These are phyloP conservation scores for Euwallacea similis DNA, from an alignment of 1,140 invertebrate species.

Conservation along the genomic window DNA sequence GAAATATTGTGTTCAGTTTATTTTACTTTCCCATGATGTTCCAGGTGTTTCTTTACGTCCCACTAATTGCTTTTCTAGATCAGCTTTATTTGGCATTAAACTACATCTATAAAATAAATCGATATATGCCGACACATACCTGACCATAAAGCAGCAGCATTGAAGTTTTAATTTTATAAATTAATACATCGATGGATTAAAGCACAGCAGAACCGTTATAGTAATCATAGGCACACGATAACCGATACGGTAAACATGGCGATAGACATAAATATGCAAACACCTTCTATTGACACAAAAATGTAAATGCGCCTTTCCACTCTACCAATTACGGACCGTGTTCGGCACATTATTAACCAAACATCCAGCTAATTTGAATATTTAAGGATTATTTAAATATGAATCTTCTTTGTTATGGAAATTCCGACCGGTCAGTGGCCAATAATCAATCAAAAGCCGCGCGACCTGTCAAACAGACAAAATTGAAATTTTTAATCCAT, in stretches of 20 bases:
- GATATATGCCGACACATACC: too few relatives aligned
- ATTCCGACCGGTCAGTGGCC: slow-evolving; percentile 9
- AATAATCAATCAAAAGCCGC: slow-evolving; percentile 15
- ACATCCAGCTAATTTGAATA: slow-evolving; percentile 10
- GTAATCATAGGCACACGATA: background rate
- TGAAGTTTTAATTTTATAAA: too few relatives aligned
- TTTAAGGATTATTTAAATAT: slow-evolving; percentile 12
- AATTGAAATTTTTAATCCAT: slow-evolving; percentile 6
- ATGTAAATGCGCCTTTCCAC: slow-evolving; percentile 11
- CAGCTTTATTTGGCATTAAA: too few relatives aligned
- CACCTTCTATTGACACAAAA: slow-evolving; percentile 5
- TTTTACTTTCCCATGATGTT: too few relatives aligned
- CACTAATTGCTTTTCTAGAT: too few relatives aligned
- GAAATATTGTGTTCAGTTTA: too few relatives aligned
- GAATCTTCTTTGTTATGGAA: slow-evolving; percentile 11
- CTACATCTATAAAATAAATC: too few relatives aligned
- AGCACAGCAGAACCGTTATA: background rate
- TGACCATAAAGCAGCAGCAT: too few relatives aligned
- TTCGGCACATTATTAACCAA: slow-evolving; percentile 4
- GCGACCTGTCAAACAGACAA: slow-evolving; percentile 14
- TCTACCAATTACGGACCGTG: slow-evolving; percentile 9
- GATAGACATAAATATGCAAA: slow-evolving; percentile 10
- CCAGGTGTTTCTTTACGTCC: too few relatives aligned
- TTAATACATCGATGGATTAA: background rate
- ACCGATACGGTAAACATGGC: background rate